Base-by-base conservation (phyloP, 2,797 vertebrate species). In the Parambassis ranga region DNA sequence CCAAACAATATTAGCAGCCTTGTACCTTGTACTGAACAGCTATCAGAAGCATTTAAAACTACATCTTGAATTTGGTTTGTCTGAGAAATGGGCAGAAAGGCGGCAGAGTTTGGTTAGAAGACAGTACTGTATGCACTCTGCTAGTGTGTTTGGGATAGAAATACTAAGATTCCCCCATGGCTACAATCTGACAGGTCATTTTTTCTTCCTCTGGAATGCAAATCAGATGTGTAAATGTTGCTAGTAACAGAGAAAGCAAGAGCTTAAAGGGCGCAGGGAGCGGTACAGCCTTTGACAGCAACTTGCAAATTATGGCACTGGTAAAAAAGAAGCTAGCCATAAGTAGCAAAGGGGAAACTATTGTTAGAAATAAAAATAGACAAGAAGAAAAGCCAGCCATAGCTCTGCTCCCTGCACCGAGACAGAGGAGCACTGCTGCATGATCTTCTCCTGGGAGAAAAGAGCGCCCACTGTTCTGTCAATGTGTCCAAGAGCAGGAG, bases 231-330 rank as follows among this genome's bases (percentile, higher is more conserved):
- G 24, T 32, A 50, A 59, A 65, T 30, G 46, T 31, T 43, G 14
- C 27, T 9, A 32, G 32, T n/a, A 66, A 58, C 53, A 32, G 20
- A 39, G 19, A 9, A 23, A 69, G 61, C 36, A 10, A 38, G 43
- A 22, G 24, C 58, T 67, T 47, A 65, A 60, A 75, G 67, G 49
- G 31, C 53, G 53, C 28, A 1, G 11, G 14, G 35, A 69, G 64
- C 33, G 3, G 65, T 52, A 58, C 39, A 56, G 37, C 51, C 10
- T 84, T 77, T 78, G 69, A 84, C 69, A 71, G 28, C 15, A 37
- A 20, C 68, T 59, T 57, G 51, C 55, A 72, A 77, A 75, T 65
- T 4, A 68, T 57, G 44, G 38, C 27, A 23, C 11, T 41, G 38
- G 74, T 53, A 4, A 33, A 39, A 61, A 75, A 58, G 30, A 57